These are phyloP conservation scores for Diploptera punctata DNA, from an alignment of 2,888 invertebrate species.

Conservation along the genomic window DNA sequence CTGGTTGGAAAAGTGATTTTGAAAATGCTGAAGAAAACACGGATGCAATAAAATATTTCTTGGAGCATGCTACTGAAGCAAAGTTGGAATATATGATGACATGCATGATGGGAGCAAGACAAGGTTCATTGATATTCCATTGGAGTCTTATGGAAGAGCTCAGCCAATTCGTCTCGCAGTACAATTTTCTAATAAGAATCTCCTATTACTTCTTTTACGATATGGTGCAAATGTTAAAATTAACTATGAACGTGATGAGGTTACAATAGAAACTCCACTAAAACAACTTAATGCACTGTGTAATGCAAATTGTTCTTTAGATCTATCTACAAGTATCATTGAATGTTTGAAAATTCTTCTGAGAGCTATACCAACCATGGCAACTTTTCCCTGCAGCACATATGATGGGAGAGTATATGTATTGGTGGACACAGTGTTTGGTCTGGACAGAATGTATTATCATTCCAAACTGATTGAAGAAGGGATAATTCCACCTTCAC, in stretches of 20 bases:
- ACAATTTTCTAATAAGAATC: conserved; percentile 76
- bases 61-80: conserved; percentile 76
- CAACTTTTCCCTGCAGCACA: neutral
- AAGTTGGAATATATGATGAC: conserved; percentile 62
- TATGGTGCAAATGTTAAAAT: conserved; percentile 63
- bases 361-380: conserved; percentile 62
- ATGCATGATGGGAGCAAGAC: neutral
- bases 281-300: neutral
- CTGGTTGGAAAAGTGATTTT: conserved; percentile 89
- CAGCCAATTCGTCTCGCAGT: conserved; percentile 76
- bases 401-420: neutral
- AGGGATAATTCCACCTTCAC: conserved; percentile 49
- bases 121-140: conserved; percentile 79
- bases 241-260: conserved; percentile 51
- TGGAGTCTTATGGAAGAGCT: conserved; percentile 79
- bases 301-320: neutral
- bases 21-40: conserved; percentile 78
- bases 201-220: conserved; percentile 74
- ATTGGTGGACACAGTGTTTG: neutral
- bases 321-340: neutral
- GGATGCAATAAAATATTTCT: conserved; percentile 75
- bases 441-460: neutral
- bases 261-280: conserved; percentile 49
- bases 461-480: neutral
- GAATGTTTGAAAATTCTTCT: conserved; percentile 71